Evolutionary conservation across 2,797 vertebrate species (phyloP).

Genomic region (Characodon lateralis): DNA sequence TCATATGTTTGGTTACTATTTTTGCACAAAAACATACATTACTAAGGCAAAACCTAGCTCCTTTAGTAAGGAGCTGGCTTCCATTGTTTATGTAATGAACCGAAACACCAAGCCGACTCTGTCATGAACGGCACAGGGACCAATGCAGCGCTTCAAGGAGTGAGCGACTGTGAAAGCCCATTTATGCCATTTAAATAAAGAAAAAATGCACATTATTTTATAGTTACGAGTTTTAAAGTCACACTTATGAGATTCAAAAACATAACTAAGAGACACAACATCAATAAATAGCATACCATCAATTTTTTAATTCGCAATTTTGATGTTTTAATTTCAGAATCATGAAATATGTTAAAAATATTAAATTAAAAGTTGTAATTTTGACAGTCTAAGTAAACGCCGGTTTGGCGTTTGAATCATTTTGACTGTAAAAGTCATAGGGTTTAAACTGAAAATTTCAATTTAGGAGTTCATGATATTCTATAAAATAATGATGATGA

Average conservation of each 20-base stretch:
- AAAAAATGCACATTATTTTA: background rate
- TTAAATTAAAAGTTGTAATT: background rate
- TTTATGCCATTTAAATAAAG: background rate
- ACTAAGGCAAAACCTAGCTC: background rate
- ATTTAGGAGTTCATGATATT: background rate
- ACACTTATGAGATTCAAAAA: background rate
- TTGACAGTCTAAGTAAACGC: background rate
- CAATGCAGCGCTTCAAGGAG: background rate
- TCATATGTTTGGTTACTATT: background rate
- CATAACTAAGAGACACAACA: background rate
- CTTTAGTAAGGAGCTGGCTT: background rate
- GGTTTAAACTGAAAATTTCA: background rate
- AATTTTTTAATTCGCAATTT: background rate
- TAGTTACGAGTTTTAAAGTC: background rate
- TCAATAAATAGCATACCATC: background rate
- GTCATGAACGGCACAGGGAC: background rate
- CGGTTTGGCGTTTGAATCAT: background rate
- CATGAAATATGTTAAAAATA: background rate
- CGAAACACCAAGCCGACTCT: background rate
- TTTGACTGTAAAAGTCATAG: background rate
- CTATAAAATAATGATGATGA: background rate
- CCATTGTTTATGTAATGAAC: background rate
- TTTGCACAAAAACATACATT: background rate
- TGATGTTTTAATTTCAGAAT: background rate
- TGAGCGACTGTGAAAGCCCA: background rate